Evolutionary conservation across 2,888 invertebrate species (phyloP), one percentile per base, ranked within the genome.

Genomic region (Ornithoptera priamus): DNA sequence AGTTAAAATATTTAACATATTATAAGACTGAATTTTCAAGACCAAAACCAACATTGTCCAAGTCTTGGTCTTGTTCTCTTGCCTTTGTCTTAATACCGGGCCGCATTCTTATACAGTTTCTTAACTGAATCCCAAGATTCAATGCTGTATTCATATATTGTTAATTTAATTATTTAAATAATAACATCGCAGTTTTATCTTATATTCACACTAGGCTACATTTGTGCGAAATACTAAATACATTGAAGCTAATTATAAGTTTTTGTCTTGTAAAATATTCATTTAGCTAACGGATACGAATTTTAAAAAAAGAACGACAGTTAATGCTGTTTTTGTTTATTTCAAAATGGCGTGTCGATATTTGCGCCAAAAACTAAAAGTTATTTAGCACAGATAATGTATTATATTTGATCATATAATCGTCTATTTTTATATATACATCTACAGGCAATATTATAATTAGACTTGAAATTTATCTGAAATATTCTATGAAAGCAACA

Each of bases 131-230:
- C 22, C 42, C n/a, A 22, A 39, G 42, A 56, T 67, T 61, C 66
- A 61, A 67, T 67, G n/a, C 62, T 18, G 39, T 39, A 22, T 18
- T 62, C 62, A 42, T 53, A 67, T 62, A 53, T 53, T 1, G 20
- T 62, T 30, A 4, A 30, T 30, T 30, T 62, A 62, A 67, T 67
- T 67, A 62, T 56, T 56, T 24, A 57, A 57, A 53, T 56, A 61
- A 39, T 61, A 56, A 36, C 7, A 56, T 67, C 22, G 20, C 24
- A 60, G 15, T 46, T 53, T 2, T 20, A 22, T 56, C 53, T 61
- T 66, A 66, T 60, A 36, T 66, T 53, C 50, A n/a, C 56, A 67
- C 22, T 58, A 62, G 61, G 61, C 53, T 61, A 39, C 61, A 53
- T 59, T 61, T 61, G 20, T 67, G 39, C 20, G 10, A 20, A 39